Base-by-base conservation (phyloP, 2,113 vertebrate genomes). In the Plecotus auritus region DNA sequence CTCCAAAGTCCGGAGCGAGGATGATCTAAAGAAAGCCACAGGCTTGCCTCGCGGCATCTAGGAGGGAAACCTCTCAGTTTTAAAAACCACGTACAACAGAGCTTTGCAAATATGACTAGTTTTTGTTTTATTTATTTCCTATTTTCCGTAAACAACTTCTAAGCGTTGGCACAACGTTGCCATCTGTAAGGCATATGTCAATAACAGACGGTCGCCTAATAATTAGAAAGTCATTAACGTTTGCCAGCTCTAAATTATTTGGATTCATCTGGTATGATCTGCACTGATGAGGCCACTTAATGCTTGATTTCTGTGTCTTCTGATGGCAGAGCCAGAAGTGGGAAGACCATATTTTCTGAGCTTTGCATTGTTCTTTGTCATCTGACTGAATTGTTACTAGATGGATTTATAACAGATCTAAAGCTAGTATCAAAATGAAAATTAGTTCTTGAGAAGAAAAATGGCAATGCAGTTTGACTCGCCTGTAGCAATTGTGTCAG, bases 361-460 rank as follows among this genome's bases (percentile, higher is more conserved):
- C 56, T 96, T 67, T 73, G 56, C 93, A 82, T 81, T 81, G 42
- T 94, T 78, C 88, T 90, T 72, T 93, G 18, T 93, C 94, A 95
- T 96, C 82, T 84, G 88, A 64, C 86, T 59, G 66, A 94, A 32
- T 94, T 94, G 93, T 97, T 98, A 98, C 73, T 91, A 98, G 98
- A 98, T 96, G 94, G 95, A 98, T 98, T 98, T 98, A 98, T 98
- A 98, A 95, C 96, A 87, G 64, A 95, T 95, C 97, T 95, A 85
- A 95, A 97, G 96, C 96, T 97, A 96, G 97, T 85, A 47, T 90
- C 96, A 91, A 96, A 97, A 97, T 97, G 97, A 97, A 98, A 97
- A 98, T 98, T 96, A 98, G 97, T 96, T 97, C 90, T 97, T 18
- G 96, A 81, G 26, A 67, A 97, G 97, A 97, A 2, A 0, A 98